Conservation (phyloP, 2,113 vertebrate genomes). For the Ellobius talpinus region DNA sequence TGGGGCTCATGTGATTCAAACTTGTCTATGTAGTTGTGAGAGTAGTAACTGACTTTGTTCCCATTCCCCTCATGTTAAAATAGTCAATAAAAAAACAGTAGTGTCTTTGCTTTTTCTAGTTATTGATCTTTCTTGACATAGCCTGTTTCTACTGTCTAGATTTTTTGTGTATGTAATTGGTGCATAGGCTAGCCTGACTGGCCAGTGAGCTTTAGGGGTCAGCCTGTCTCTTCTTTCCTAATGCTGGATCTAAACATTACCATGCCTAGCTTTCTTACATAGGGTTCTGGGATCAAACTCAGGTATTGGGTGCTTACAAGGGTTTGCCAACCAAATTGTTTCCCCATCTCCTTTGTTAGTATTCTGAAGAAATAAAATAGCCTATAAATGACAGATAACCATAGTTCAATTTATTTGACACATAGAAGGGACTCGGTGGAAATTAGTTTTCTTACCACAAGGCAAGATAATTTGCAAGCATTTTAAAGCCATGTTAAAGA, state of each 20-base stretch:
- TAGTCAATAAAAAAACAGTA: not conserved
- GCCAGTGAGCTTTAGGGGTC: not conserved
- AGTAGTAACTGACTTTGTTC: constrained; percentile 12
- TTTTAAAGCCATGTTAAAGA: not conserved
- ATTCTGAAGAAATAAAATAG: constrained; percentile 20
- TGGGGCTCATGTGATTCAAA: constrained; percentile 6
- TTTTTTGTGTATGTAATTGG: not conserved
- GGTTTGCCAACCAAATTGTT: not conserved
- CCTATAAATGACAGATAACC: not conserved
- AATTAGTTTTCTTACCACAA: not conserved
- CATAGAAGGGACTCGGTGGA: not conserved
- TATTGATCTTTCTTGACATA: not conserved
- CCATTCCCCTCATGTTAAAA: not conserved
- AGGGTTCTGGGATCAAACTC: not conserved
- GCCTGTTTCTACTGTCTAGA: not conserved
- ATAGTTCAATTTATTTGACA: not conserved
- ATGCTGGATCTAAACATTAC: not conserved
- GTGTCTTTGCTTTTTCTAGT: not conserved
- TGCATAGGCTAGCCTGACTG: not conserved
- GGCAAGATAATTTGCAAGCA: not conserved
- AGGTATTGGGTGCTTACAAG: not conserved
- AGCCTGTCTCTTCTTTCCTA: not conserved
- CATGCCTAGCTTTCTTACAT: not conserved
- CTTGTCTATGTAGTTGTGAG: not conserved
- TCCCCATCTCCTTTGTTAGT: not conserved